Percentiles rank a stretch among this genome's conserved stretches.
Evolutionary conservation across 2,797 vertebrate species (phyloP).

Genomic region (Mus minutoides): DNA sequence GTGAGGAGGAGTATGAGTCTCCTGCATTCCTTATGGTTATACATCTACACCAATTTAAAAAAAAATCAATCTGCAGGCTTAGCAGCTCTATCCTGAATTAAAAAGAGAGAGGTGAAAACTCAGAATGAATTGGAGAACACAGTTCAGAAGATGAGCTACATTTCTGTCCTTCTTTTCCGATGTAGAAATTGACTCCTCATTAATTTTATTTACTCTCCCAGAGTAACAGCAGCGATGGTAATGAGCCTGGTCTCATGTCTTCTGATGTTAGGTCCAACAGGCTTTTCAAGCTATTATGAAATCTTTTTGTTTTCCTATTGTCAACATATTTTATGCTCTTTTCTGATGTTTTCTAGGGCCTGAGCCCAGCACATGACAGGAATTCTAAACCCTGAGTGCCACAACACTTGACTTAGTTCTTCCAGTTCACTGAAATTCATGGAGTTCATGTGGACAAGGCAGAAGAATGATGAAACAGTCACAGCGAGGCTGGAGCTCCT

Average conservation of each 20-base stretch:
- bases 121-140: neutral
- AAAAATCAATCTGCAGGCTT: neutral
- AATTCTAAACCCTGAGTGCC: neutral
- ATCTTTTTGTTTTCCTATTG: neutral
- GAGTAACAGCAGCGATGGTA: neutral
- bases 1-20: neutral
- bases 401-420: neutral
- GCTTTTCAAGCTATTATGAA: slow-evolving; percentile 1
- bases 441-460: neutral
- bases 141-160: neutral
- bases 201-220: neutral
- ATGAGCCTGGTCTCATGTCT: neutral
- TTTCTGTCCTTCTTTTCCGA: neutral
- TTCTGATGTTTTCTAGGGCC: neutral
- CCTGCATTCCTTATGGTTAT: neutral
- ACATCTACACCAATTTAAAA: neutral
- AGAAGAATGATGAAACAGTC: neutral
- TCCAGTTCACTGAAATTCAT: slow-evolving; percentile 1
- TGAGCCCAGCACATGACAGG: neutral
- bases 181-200: neutral
- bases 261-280: slow-evolving; percentile 2
- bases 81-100: neutral
- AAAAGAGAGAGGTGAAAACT: neutral
- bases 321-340: neutral
- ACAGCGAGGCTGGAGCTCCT: neutral